A percentile compares a stretch with the other conserved stretches of the same genome.
These are phyloP conservation scores for Drosophila melanosoma DNA, from an alignment of 2,888 invertebrate genomes.

Conservation along the genomic window DNA sequence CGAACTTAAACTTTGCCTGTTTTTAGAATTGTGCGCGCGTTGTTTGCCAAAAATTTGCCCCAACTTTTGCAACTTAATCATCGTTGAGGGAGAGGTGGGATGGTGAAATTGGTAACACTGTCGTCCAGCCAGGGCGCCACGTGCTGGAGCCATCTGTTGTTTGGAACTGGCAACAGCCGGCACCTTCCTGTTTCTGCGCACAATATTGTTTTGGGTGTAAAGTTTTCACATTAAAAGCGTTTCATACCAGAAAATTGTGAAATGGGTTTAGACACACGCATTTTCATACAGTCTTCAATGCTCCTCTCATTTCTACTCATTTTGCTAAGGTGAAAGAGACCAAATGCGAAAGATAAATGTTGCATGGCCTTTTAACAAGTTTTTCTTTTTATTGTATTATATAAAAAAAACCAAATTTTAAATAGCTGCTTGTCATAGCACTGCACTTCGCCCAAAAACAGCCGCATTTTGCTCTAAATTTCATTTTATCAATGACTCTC, in stretches of 20 bases:
- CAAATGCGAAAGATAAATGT: constrained; percentile 37
- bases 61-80: constrained; percentile 78
- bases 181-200: constrained; percentile 36
- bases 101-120: constrained; percentile 23
- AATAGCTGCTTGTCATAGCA: not conserved
- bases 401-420: constrained; percentile 36
- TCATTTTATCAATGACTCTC: constrained; percentile 9
- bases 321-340: constrained; percentile 40
- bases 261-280: constrained; percentile 59
- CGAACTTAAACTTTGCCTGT: constrained; percentile 58
- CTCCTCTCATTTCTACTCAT: not conserved
- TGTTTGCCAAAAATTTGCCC: constrained; percentile 62
- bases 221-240: constrained; percentile 77
- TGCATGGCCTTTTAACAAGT: constrained; percentile 31
- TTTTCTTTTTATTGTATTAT: constrained; percentile 25
- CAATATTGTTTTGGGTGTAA: constrained; percentile 46
- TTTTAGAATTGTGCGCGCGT: constrained; percentile 32
- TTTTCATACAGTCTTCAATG: constrained; percentile 37
- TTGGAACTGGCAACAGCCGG: constrained; percentile 26
- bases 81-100: constrained; percentile 7
- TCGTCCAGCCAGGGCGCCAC: constrained; percentile 38
- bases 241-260: constrained; percentile 71
- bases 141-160: constrained; percentile 65
- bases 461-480: constrained; percentile 12
- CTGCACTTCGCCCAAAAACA: not conserved